Conservation (phyloP, 2,797 vertebrate genomes). For the Odontamblyopus lacepedii region DNA sequence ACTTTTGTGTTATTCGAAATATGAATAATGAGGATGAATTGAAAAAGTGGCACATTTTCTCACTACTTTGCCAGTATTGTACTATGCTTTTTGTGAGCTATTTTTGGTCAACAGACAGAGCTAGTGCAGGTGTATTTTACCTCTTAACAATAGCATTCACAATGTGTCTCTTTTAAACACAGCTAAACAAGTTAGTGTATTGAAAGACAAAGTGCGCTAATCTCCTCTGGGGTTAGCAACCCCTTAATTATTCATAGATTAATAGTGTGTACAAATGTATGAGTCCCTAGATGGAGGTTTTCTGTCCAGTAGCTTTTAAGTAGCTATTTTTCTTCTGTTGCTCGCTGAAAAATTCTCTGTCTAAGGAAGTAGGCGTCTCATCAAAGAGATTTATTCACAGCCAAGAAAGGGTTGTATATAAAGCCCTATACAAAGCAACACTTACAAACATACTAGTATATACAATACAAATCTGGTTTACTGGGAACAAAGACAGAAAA, state of each 20-base stretch:
- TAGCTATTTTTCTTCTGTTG: constrained; percentile 56
- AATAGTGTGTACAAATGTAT: constrained; percentile 74
- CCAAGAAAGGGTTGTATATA: constrained; percentile 18
- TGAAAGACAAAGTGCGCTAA: constrained; percentile 65
- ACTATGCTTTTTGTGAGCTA: constrained; percentile 39
- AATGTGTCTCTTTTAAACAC: constrained; percentile 32
- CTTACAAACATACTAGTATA: too few relatives aligned
- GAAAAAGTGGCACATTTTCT: constrained; percentile 29
- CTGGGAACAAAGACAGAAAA: background rate
- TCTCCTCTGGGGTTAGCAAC: constrained; percentile 65
- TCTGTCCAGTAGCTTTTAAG: constrained; percentile 58
- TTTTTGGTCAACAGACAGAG: constrained; percentile 46
- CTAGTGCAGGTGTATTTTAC: constrained; percentile 48
- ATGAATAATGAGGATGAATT: constrained; percentile 38
- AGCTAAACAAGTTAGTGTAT: constrained; percentile 58
- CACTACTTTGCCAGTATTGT: constrained; percentile 24
- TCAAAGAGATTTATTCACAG: constrained; percentile 39
- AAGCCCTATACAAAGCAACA: background rate
- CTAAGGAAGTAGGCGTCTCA: constrained; percentile 20
- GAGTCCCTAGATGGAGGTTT: constrained; percentile 67
- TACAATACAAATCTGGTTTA: background rate
- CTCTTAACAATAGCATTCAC: constrained; percentile 46
- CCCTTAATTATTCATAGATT: constrained; percentile 79
- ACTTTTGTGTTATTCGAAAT: constrained; percentile 15
- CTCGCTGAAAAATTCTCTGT: constrained; percentile 41